Base-by-base conservation (phyloP, 2,797 vertebrate species). In the Lerista edwardsae region DNA sequence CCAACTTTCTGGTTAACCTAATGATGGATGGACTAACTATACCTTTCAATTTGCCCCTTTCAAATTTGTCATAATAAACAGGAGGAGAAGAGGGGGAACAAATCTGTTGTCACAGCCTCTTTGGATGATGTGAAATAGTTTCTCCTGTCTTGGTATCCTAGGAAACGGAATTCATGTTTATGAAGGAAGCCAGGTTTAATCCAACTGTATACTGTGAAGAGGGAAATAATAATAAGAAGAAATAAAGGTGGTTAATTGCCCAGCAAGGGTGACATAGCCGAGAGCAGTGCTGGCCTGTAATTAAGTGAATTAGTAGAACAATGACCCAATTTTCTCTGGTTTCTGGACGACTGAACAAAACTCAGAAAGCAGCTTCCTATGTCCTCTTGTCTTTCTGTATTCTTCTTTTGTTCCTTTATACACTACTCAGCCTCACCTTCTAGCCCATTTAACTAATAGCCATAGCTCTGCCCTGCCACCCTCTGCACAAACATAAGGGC, bases 241-340 rank as follows among this genome's bases (percentile, higher is more conserved):
- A 89, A 83, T 81, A 84, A 92, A 81, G 65, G 86, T 90, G 92
- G 80, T 83, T 94, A 95, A 91, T 91, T 94, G 91, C 79, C 91
- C 85, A 87, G 89, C 75, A 0, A 92, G 64, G 77, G 85, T 69
- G 69, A 57, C 62, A 36, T 81, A 75, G 87, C 77, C 84, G 86
- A 87, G 90, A 84, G 88, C 88, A 77, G 80, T 85, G 86, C 91
- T 93, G 88, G 91, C 90, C 91, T 94, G 83, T 94, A 95, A 96
- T 95, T 93, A 92, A 87, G 83, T 34, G 90, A 94, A 94, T 93
- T 93, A 92, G 90, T 89, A 82, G 78, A 94, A 94, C 92, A 93
- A 83, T 84, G 88, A 88, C 84, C 91, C 90, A 90, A 75, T 94
- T 95, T 94, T 73, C 47, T 47, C 84, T 6, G 1, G 23, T 76